Percentiles rank a stretch among this genome's conserved stretches.
These are phyloP conservation scores for Syrrhaptes paradoxus DNA, from an alignment of 2,113 vertebrate species.

Conservation along the genomic window DNA sequence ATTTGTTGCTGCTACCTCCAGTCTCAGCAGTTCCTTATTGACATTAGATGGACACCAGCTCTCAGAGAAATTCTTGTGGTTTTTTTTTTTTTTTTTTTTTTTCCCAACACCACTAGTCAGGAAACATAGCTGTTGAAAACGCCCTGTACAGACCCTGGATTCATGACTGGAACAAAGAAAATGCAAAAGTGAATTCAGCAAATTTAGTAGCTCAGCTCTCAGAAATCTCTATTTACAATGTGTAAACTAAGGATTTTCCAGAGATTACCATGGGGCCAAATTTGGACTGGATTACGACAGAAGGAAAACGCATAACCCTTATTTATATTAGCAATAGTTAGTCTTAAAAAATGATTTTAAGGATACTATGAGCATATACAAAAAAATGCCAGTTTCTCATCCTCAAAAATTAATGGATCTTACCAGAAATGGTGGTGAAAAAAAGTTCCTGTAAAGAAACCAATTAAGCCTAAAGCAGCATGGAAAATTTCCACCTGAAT, in stretches of 20 bases:
- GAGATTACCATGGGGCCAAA: neutral
- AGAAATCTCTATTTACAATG: neutral
- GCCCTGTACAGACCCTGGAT: neutral
- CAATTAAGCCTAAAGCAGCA: neutral
- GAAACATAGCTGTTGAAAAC: neutral
- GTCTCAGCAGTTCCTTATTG: neutral
- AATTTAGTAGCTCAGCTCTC: neutral
- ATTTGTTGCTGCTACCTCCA: neutral
- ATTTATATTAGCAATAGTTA: fast-evolving
- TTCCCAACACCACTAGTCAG: neutral
- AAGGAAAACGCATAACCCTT: neutral
- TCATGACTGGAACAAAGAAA: neutral
- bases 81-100: neutral
- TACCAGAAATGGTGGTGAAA: neutral
- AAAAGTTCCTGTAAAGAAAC: neutral
- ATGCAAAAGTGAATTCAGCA: neutral
- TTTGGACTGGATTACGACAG: neutral
- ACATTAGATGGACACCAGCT: neutral
- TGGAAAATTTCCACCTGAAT: neutral
- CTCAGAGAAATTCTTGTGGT: neutral
- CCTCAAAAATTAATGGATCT: neutral
- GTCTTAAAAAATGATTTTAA: neutral
- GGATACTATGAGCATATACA: neutral
- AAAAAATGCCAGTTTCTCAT: neutral
- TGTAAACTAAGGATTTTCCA: neutral